A percentile compares a stretch with the other conserved stretches of the same genome.
phyloP scores from a whole-genome alignment of 2,888 invertebrate species.

The Melanostoma scalare region DNA sequence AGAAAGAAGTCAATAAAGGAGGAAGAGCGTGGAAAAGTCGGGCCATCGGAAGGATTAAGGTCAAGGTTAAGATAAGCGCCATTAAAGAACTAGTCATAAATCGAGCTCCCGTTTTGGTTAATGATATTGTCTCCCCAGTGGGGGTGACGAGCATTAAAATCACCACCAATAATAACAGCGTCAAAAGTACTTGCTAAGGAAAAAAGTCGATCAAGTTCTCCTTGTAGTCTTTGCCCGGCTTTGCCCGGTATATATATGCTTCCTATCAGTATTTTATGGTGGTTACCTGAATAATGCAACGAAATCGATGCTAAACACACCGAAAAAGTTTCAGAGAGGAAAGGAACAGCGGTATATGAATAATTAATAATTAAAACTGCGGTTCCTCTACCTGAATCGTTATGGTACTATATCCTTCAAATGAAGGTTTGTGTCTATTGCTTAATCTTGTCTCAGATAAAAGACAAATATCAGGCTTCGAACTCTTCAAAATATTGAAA shows the following conservation, averaged over 20 bases:
- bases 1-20: too few relatives aligned
- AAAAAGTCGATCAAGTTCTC: constrained; percentile 4
- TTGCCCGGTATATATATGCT: constrained; percentile 9
- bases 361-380: background rate
- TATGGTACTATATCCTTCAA: background rate
- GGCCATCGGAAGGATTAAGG: too few relatives aligned
- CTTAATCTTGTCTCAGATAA: constrained; percentile 1
- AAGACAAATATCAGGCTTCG: background rate
- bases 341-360: constrained; percentile 8
- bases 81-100: too few relatives aligned
- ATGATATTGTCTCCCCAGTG: too few relatives aligned
- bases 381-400: constrained; percentile 3
- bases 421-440: constrained; percentile 4
- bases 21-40: too few relatives aligned
- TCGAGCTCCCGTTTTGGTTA: too few relatives aligned
- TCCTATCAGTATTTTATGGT: constrained; percentile 6
- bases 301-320: constrained; percentile 16
- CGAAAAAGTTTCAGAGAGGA: constrained; percentile 9
- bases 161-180: background rate
- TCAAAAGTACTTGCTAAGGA: constrained; percentile 9
- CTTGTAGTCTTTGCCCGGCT: background rate
- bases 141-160: too few relatives aligned
- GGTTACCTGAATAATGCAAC: background rate
- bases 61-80: too few relatives aligned
- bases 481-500: constrained; percentile 2